Base-by-base conservation (phyloP, 2,888 invertebrate genomes). In the Eupithecia vulgata region DNA sequence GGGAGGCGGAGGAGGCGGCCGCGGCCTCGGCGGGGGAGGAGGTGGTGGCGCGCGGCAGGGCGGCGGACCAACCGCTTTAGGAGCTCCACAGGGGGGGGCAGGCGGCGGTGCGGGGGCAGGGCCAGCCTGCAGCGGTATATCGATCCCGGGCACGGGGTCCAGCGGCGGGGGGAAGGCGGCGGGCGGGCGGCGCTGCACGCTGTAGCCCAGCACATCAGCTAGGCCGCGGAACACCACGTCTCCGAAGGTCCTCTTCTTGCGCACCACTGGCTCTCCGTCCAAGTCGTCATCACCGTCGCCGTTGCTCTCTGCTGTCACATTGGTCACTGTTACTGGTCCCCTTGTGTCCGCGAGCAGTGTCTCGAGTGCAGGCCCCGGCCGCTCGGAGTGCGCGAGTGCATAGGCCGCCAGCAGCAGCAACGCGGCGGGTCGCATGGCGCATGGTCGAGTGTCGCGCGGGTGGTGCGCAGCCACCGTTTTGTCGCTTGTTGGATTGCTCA, bases 221-320 rank as follows among this genome's bases (percentile, higher is more conserved):
- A 95, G 82, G 1, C 95, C 95, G 72, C 94, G 85, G 80, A 95
- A 95, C 82, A 95, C 93, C 76, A 94, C 86, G 71, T 95, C 94
- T 10, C 95, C 94, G 80, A 95, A 94, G 0, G 94, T 95, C 70
- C 95, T 83, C 81, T 95, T 95, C 86, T 90, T 91, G n/a, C 95
- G 85, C 67, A 94, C 92, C 42, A 94, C 84, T 13, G 92, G 90
- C 15, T 89, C 87, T 5, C 84, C 87, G 69, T 89, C 88, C 66
- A 82, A 76, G 35, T 84, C 83, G 62, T 84, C 72, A 62, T 82
- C 83, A 73, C 85, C 84, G 77, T 81, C 74, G n/a, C 57, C 81
- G 76, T 81, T 68, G n/a, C 57, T 81, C 52, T 57, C 66, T 69
- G 80, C 78, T 71, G 77, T 78, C 77, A 76, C 72, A 67, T 80